Percentiles rank a stretch among this genome's conserved stretches.
Evolutionary conservation across 2,888 invertebrate genomes (phyloP).

Genomic region (Drosophila aldrichi): DNA sequence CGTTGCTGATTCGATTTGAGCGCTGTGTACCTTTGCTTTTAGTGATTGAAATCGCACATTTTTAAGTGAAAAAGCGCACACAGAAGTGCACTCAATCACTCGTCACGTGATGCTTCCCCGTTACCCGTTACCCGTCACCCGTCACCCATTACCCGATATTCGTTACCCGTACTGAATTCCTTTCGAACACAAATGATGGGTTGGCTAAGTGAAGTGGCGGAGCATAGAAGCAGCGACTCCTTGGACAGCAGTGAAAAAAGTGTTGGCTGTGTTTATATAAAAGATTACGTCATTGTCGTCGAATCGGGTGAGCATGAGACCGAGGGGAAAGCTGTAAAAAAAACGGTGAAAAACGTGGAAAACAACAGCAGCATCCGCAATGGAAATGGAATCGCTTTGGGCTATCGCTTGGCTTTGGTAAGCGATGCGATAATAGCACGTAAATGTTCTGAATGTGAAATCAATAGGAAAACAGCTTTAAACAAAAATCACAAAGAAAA

Average conservation of each 20-base stretch:
- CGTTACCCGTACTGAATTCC: not conserved
- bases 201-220: not conserved
- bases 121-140: constrained; percentile 5
- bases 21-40: constrained; percentile 73
- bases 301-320: not conserved
- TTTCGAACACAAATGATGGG: constrained; percentile 9
- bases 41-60: constrained; percentile 82
- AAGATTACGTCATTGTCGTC: constrained; percentile 72
- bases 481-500: constrained; percentile 6
- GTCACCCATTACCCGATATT: too few species aligned
- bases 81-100: constrained; percentile 79
- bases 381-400: constrained; percentile 59
- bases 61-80: constrained; percentile 80
- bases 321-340: not conserved
- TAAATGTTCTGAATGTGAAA: constrained; percentile 74
- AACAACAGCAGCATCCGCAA: constrained; percentile 50
- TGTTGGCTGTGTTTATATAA: constrained; percentile 76
- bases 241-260: constrained; percentile 40
- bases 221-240: not conserved
- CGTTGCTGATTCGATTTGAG: constrained; percentile 73
- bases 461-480: constrained; percentile 69
- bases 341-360: constrained; percentile 21
- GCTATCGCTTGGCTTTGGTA: constrained; percentile 59
- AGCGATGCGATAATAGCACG: constrained; percentile 74
- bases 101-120: constrained; percentile 69